Conservation (phyloP, 2,113 vertebrate genomes). For the Petaurus breviceps region DNA sequence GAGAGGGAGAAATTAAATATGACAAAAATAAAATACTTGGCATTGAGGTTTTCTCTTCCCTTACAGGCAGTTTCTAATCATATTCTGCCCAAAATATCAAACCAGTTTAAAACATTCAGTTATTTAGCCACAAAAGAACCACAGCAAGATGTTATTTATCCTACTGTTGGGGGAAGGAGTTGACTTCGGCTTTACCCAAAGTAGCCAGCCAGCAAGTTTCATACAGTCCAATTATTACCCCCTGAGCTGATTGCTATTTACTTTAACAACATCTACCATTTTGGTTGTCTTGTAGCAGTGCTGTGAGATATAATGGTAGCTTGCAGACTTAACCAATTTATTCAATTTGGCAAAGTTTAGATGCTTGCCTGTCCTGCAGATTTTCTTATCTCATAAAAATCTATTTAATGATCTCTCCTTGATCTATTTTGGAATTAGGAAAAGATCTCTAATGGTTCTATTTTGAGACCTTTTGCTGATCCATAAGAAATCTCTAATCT, state of each 20-base stretch:
- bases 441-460: neutral
- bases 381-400: neutral
- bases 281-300: neutral
- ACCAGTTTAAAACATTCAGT: neutral
- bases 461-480: neutral
- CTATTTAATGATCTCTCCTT: neutral
- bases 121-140: neutral
- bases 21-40: neutral
- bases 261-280: neutral
- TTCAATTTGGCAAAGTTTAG: neutral
- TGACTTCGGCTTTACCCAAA: neutral
- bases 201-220: neutral
- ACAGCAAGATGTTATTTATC: neutral
- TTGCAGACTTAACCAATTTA: neutral
- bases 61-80: constrained; percentile 7
- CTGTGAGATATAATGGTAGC: neutral
- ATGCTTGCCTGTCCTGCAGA: neutral
- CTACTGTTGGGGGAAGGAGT: neutral
- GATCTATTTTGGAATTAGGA: neutral
- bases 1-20: neutral
- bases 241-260: neutral
- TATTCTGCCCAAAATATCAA: constrained; percentile 38
- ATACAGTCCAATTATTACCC: neutral
- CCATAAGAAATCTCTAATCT: neutral
- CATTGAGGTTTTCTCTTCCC: constrained; percentile 10